Evolutionary conservation across 2,888 invertebrate genomes (phyloP).

Genomic region (Torymus auratus): DNA sequence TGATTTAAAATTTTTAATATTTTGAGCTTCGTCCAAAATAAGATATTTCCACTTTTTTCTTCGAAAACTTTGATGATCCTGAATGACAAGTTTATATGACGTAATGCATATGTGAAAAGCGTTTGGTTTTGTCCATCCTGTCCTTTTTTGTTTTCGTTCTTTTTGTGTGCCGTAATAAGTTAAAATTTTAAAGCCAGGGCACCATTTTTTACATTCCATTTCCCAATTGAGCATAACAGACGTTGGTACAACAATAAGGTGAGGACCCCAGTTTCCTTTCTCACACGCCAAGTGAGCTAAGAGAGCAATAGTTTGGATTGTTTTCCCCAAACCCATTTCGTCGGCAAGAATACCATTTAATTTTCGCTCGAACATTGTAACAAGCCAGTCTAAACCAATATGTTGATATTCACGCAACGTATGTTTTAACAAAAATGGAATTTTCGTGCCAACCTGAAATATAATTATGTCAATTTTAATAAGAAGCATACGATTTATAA

Average conservation of each 20-base stretch:
- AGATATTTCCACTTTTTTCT: constrained; percentile 99
- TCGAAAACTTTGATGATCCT: constrained; percentile 98
- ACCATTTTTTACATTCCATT: constrained; percentile 99
- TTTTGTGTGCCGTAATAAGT: constrained; percentile 98
- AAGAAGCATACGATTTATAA: neutral
- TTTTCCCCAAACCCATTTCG: constrained; percentile 98
- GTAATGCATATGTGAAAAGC: constrained; percentile 99
- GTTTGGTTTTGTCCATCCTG: constrained; percentile 98
- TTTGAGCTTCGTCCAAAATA: constrained; percentile 98
- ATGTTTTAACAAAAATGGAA: constrained; percentile 95
- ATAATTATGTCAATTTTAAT: constrained; percentile 7
- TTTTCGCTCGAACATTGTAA: constrained; percentile 95
- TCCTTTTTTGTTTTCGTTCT: constrained; percentile 93
- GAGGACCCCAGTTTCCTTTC: constrained; percentile 97
- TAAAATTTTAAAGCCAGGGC: constrained; percentile 98
- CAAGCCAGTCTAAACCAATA: constrained; percentile 97
- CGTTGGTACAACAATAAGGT: constrained; percentile 98
- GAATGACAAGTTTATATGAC: constrained; percentile 97
- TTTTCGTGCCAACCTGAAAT: constrained; percentile 89
- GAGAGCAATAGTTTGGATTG: constrained; percentile 97
- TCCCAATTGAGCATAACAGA: constrained; percentile 99
- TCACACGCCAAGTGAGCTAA: constrained; percentile 96
- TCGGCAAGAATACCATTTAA: constrained; percentile 97
- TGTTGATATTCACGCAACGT: constrained; percentile 96
- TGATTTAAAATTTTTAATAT: constrained; percentile 99